Evolutionary conservation across 2,113 vertebrate species (phyloP).

Genomic region (Sisor rabdophorus): DNA sequence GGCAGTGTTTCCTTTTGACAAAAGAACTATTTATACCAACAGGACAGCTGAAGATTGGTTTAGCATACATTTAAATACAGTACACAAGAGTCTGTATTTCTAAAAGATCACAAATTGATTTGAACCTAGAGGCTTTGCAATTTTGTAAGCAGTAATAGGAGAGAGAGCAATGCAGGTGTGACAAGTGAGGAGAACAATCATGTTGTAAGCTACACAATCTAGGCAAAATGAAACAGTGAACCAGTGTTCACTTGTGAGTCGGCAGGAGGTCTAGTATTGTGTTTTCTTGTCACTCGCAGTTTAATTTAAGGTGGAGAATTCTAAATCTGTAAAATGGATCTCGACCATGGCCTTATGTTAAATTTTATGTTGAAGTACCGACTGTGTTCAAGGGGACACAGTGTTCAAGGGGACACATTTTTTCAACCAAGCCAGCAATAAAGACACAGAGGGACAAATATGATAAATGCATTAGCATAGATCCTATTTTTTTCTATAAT

Average conservation of each 20-base stretch:
- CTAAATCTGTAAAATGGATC: slow-evolving; percentile 8
- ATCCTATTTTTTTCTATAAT: not conserved
- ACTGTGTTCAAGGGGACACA: too few relatives aligned
- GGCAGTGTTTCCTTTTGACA: slow-evolving; percentile 74
- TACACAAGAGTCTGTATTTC: not conserved
- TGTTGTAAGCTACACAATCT: slow-evolving; percentile 51
- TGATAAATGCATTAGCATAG: not conserved
- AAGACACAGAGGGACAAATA: too few relatives aligned
- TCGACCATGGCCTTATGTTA: not conserved
- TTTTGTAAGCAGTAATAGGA: slow-evolving; percentile 57
- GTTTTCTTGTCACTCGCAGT: slow-evolving; percentile 12
- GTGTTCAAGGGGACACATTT: too few relatives aligned
- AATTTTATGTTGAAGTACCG: not conserved
- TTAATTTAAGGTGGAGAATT: slow-evolving; percentile 21
- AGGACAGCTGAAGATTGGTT: slow-evolving; percentile 70
- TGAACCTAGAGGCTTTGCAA: slow-evolving; percentile 53
- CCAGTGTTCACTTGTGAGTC: slow-evolving; percentile 21
- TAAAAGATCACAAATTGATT: slow-evolving; percentile 22
- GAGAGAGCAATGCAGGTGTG: slow-evolving; percentile 40
- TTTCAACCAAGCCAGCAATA: too few relatives aligned
- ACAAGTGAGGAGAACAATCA: slow-evolving; percentile 62
- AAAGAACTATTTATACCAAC: slow-evolving; percentile 75
- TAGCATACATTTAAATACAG: slow-evolving; percentile 55
- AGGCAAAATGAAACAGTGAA: not conserved
- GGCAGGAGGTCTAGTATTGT: slow-evolving; percentile 10